These are phyloP conservation scores for Gisinianus flammeolus DNA, from an alignment of 2,888 invertebrate genomes.

Conservation along the genomic window DNA sequence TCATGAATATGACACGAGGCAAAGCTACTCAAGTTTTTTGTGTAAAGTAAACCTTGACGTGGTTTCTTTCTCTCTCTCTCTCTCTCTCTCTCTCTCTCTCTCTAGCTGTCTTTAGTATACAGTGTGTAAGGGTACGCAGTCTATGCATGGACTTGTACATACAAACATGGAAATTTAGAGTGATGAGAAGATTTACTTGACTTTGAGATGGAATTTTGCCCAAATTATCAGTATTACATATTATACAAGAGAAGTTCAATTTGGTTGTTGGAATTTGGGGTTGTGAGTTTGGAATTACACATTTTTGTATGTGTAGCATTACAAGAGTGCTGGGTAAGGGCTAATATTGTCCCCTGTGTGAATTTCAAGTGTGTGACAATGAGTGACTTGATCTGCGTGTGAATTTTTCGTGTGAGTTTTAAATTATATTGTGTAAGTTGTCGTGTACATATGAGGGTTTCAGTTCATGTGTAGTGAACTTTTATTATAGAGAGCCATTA, in stretches of 20 bases:
- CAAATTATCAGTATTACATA: not conserved
- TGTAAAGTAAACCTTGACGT: constrained; percentile 5
- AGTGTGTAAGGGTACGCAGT: not conserved
- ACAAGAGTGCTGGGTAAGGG: too few relatives aligned
- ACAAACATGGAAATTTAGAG: not conserved
- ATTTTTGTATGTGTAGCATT: too few relatives aligned
- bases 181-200: not conserved
- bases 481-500: not conserved
- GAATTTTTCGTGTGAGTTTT: constrained; percentile 14
- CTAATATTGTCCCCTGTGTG: not conserved
- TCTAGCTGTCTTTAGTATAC: not conserved
- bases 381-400: constrained; percentile 7
- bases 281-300: too few relatives aligned
- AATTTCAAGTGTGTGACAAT: not conserved
- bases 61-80: not conserved
- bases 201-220: not conserved
- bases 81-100: not conserved
- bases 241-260: not conserved
- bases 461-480: not conserved
- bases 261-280: not conserved
- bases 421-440: not conserved
- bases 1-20: not conserved
- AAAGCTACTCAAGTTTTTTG: too few relatives aligned
- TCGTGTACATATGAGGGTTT: too few relatives aligned
- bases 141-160: not conserved